Evolutionary conservation across 2,113 vertebrate genomes (phyloP).

Genomic region (Pitta sordida): DNA sequence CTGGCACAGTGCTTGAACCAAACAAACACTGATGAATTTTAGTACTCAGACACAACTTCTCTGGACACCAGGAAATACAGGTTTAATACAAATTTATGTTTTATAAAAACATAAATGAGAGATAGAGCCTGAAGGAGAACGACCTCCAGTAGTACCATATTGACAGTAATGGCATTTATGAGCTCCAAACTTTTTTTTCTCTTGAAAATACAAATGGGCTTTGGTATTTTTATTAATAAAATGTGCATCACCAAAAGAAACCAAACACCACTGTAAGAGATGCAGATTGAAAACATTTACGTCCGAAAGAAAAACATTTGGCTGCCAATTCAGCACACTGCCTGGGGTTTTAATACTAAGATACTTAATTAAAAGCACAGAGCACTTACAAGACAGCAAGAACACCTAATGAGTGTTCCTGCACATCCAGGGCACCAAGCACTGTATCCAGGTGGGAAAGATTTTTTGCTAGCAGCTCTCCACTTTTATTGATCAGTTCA

Average conservation of each 20-base stretch:
- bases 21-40: no score
- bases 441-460: conserved; percentile 98
- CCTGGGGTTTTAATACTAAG: neutral
- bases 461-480: conserved; percentile 97
- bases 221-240: neutral
- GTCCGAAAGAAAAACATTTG: neutral
- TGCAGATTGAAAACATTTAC: neutral
- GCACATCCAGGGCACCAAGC: conserved; percentile 95
- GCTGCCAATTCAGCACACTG: neutral
- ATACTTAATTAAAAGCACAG: neutral
- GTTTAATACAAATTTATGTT: no score
- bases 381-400: conserved; percentile 94
- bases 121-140: neutral
- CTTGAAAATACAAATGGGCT: neutral
- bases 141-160: neutral
- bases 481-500: conserved; percentile 99
- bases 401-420: conserved; percentile 95
- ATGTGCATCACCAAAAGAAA: neutral
- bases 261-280: neutral
- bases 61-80: no score
- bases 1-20: no score
- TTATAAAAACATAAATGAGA: neutral
- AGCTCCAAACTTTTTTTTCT: neutral
- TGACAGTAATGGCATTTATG: neutral
- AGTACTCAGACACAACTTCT: no score